phyloP scores from a whole-genome alignment of 2,113 vertebrate genomes.

The Dicrurus megarhynchus region DNA sequence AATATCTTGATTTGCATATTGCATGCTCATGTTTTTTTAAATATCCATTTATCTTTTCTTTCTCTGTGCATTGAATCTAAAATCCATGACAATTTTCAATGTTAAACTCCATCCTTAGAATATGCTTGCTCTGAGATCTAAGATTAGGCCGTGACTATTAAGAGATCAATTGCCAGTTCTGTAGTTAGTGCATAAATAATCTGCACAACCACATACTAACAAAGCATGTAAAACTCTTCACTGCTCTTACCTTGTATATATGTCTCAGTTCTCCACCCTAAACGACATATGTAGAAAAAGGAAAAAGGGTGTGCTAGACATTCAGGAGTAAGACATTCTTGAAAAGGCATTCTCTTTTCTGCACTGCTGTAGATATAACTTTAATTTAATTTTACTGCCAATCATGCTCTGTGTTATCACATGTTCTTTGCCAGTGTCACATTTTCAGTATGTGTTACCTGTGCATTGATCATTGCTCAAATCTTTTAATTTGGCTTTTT shows the following conservation, averaged over 20 bases:
- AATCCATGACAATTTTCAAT: background rate
- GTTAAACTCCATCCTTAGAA: background rate
- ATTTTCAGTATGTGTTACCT: background rate
- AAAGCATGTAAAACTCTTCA: background rate
- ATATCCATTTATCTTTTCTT: background rate
- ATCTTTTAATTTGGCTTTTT: background rate
- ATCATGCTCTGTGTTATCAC: background rate
- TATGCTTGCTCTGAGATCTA: background rate
- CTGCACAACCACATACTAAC: background rate
- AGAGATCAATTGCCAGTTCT: background rate
- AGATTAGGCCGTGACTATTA: background rate
- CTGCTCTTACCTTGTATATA: background rate
- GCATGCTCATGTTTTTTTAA: conserved; percentile 11
- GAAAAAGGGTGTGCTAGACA: background rate
- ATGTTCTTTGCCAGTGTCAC: background rate
- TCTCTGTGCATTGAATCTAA: background rate
- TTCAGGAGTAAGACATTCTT: background rate
- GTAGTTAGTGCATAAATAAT: background rate
- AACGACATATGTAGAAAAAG: background rate
- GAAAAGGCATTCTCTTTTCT: background rate
- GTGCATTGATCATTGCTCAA: background rate
- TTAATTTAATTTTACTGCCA: background rate
- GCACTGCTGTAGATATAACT: background rate
- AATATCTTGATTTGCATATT: conserved; percentile 21
- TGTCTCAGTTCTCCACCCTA: background rate